These are phyloP conservation scores for Lepus americanus DNA, from an alignment of 2,113 vertebrate species.

Conservation along the genomic window DNA sequence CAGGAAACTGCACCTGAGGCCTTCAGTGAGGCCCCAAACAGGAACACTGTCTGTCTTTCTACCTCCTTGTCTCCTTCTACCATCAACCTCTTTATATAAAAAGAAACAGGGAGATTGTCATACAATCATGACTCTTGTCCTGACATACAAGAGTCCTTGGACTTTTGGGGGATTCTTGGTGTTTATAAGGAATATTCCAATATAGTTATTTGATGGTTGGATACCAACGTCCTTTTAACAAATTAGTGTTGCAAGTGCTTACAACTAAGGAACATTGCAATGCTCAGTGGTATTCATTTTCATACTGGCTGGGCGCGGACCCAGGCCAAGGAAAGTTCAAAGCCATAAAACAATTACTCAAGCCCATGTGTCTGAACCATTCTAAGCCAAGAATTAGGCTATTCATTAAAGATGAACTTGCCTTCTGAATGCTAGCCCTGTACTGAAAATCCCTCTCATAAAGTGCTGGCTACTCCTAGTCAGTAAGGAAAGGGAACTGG, in stretches of 20 bases:
- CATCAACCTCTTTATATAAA: neutral
- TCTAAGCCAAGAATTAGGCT: slow-evolving; percentile 38
- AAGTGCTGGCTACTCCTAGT: neutral
- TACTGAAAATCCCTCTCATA: slow-evolving; percentile 24
- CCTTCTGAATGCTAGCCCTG: neutral
- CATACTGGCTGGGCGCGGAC: neutral
- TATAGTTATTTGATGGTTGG: neutral
- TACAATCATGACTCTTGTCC: neutral
- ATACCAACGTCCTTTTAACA: slow-evolving; percentile 9
- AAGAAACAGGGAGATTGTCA: neutral
- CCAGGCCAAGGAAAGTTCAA: slow-evolving; percentile 63
- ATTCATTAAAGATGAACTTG: slow-evolving; percentile 26
- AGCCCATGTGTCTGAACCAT: neutral
- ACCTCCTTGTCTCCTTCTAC: neutral
- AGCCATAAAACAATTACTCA: slow-evolving; percentile 68
- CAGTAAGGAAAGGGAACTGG: slow-evolving; percentile 8
- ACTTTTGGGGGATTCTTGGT: neutral
- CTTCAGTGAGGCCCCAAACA: neutral
- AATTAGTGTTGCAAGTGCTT: slow-evolving; percentile 31
- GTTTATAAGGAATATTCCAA: slow-evolving; percentile 6
- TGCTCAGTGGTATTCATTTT: slow-evolving; percentile 42
- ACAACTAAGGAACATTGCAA: neutral
- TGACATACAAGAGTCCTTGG: neutral
- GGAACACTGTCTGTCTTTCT: neutral
- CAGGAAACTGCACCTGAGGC: neutral